A percentile compares a stretch with the other conserved stretches of the same genome.
phyloP scores from a whole-genome alignment of 2,888 invertebrate species.

The Apamea crenata region DNA sequence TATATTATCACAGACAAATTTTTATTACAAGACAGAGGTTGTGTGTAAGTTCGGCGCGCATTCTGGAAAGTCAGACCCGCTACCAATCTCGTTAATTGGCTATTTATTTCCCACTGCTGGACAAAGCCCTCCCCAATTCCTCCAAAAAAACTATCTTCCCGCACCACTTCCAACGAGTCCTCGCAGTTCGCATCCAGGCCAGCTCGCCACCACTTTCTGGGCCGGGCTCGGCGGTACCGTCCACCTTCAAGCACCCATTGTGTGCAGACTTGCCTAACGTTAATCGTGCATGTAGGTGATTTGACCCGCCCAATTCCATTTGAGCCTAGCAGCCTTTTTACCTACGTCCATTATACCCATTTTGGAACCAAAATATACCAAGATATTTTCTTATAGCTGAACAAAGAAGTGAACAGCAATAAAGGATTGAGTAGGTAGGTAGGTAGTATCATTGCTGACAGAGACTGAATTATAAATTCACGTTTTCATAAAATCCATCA shows the following conservation, averaged over 20 bases:
- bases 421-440: neutral
- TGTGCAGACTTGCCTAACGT: neutral
- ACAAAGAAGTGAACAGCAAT: neutral
- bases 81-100: neutral
- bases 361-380: neutral
- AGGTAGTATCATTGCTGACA: slow-evolving; percentile 5
- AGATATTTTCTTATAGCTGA: too few relatives aligned
- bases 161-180: neutral
- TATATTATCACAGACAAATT: neutral
- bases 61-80: neutral
- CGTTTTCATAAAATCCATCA: slow-evolving; percentile 33
- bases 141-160: too few relatives aligned
- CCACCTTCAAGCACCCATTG: neutral
- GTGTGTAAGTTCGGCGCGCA: too few relatives aligned
- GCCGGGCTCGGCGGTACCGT: neutral
- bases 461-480: slow-evolving; percentile 25
- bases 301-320: neutral
- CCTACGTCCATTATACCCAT: neutral
- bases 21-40: neutral
- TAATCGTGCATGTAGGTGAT: neutral
- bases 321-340: neutral
- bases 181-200: neutral
- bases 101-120: neutral
- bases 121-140: neutral
- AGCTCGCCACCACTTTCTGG: neutral